phyloP scores from a whole-genome alignment of 2,113 vertebrate species.

The Tyrannus savana region DNA sequence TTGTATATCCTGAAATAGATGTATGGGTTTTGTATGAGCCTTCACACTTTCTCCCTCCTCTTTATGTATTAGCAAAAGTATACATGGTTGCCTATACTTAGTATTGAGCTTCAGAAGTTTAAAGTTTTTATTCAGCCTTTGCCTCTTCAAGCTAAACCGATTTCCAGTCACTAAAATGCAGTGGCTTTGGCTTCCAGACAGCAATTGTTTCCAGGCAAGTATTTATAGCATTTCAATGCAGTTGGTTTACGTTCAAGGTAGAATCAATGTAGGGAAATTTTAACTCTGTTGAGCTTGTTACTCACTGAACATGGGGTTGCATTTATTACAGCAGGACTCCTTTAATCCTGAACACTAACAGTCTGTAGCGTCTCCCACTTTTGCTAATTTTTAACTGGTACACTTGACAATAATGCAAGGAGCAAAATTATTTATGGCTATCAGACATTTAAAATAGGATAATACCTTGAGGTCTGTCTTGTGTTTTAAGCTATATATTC shows the following conservation, averaged over 20 bases:
- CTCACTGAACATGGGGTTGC: neutral
- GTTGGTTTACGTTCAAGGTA: slow-evolving; percentile 7
- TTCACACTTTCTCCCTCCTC: neutral
- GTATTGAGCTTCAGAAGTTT: neutral
- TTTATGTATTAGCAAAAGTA: neutral
- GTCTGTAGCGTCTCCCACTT: neutral
- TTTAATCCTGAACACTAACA: neutral
- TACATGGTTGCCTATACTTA: neutral
- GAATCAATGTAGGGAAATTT: neutral
- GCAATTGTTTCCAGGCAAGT: neutral
- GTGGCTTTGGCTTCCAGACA: neutral
- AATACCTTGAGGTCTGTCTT: neutral
- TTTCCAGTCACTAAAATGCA: neutral
- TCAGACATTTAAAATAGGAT: neutral
- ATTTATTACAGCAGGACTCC: neutral
- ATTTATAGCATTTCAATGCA: neutral
- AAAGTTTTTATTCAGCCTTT: slow-evolving; percentile 6
- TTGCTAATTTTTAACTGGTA: neutral
- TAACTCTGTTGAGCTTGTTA: neutral
- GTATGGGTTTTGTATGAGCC: neutral
- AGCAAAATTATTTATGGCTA: neutral
- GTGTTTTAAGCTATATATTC: neutral
- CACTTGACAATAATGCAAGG: neutral
- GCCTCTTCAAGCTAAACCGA: neutral
- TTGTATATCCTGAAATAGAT: neutral